A percentile compares a stretch with the other conserved stretches of the same genome.
These are phyloP conservation scores for Piaya cayana DNA, from an alignment of 2,113 vertebrate species.

Conservation along the genomic window DNA sequence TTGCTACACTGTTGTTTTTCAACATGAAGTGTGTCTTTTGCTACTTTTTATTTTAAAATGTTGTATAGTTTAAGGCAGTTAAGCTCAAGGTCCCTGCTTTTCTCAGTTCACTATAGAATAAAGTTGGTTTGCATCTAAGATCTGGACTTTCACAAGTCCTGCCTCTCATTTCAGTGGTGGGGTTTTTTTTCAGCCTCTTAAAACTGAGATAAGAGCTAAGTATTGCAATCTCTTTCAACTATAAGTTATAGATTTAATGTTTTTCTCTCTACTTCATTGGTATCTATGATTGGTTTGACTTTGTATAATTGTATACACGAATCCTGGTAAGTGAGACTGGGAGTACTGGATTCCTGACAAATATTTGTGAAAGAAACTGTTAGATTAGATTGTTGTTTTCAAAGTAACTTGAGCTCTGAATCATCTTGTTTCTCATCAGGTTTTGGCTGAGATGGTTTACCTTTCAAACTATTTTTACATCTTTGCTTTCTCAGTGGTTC, in stretches of 20 bases:
- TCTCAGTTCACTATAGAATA: not conserved
- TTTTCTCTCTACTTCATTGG: not conserved
- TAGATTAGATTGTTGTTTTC: not conserved
- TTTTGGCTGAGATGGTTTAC: not conserved
- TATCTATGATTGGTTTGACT: not conserved
- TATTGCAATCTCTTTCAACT: not conserved
- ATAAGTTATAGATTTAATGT: not conserved
- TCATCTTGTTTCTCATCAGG: not conserved
- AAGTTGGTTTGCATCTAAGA: not conserved
- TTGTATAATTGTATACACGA: not conserved
- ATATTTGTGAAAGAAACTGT: not conserved
- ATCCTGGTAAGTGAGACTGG: not conserved
- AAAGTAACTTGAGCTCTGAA: not conserved
- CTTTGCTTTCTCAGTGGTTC: not conserved
- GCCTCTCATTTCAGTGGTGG: not conserved
- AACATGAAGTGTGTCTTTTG: not conserved
- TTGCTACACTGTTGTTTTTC: not conserved
- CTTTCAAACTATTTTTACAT: not conserved
- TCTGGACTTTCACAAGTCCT: not conserved
- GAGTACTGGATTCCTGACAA: not conserved
- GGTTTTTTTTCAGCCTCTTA: not conserved
- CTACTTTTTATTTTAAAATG: not conserved
- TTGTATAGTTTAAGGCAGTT: not conserved
- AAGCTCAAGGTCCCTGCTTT: not conserved
- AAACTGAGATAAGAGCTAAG: not conserved